Percentiles rank a stretch among this genome's conserved stretches.
Evolutionary conservation across 2,888 invertebrate genomes (phyloP).

Genomic region (Phengaris alcon): DNA sequence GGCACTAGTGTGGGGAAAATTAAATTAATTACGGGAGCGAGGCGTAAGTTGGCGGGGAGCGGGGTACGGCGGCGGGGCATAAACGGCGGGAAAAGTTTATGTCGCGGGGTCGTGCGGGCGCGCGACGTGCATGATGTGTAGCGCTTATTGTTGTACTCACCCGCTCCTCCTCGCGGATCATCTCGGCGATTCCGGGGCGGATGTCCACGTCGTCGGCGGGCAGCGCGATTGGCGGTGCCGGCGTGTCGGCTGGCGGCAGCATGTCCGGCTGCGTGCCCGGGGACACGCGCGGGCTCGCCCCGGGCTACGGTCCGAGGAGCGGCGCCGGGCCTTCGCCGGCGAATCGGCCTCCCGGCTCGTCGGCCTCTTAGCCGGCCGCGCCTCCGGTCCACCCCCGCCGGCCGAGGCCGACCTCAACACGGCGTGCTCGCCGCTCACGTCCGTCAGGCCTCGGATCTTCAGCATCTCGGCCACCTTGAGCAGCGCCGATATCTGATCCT

Average conservation of each 20-base stretch:
- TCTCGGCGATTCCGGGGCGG: constrained; percentile 96
- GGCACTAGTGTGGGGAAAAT: constrained; percentile 3
- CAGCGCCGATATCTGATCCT: constrained; percentile 92
- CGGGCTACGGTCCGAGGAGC: constrained; percentile 52
- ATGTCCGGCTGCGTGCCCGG: constrained; percentile 42
- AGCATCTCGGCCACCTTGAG: constrained; percentile 91
- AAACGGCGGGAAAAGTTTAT: constrained; percentile 58
- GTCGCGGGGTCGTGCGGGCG: constrained; percentile 39
- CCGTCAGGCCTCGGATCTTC: constrained; percentile 92
- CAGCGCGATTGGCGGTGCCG: constrained; percentile 50
- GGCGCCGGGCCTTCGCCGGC: constrained; percentile 45
- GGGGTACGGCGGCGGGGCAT: constrained; percentile 38
- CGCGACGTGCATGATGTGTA: constrained; percentile 26
- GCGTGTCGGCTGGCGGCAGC: constrained; percentile 47
- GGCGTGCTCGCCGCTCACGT: constrained; percentile 87
- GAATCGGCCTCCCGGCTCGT: constrained; percentile 43
- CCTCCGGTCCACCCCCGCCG: constrained; percentile 62
- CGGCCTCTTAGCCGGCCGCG: constrained; percentile 50
- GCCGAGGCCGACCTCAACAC: constrained; percentile 62
- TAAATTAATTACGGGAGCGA: constrained; percentile 58
- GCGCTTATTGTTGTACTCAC: constrained; percentile 80
- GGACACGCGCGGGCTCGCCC: constrained; percentile 47
- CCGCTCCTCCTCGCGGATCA: constrained; percentile 97
- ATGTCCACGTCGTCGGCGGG: constrained; percentile 92
- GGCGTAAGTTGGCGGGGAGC: constrained; percentile 55